phyloP scores from a whole-genome alignment of 2,888 invertebrate species.

The Andrena chrysosceles region DNA sequence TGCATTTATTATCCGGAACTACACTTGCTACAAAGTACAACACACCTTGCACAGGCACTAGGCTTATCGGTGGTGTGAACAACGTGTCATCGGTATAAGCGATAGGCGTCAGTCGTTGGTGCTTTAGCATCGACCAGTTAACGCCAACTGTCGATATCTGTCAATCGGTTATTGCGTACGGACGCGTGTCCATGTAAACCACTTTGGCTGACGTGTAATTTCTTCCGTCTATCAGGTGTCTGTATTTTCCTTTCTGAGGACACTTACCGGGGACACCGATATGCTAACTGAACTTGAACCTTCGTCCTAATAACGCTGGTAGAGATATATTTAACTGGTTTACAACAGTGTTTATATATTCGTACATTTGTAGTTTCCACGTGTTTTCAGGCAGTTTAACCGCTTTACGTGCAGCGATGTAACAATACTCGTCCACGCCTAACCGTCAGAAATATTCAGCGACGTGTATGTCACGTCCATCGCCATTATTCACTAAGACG shows the following conservation, averaged over 20 bases:
- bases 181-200: conserved; percentile 48
- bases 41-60: conserved; percentile 37
- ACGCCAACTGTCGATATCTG: conserved; percentile 70
- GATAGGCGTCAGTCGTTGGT: conserved; percentile 65
- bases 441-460: too few species aligned
- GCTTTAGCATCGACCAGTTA: conserved; percentile 64
- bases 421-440: too few species aligned
- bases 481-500: too few species aligned
- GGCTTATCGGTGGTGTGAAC: conserved; percentile 60
- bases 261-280: background rate
- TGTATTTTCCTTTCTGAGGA: conserved; percentile 19
- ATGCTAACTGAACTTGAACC: background rate
- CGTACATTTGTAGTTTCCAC: too few species aligned
- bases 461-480: too few species aligned
- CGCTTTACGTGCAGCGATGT: too few species aligned
- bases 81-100: conserved; percentile 61
- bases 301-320: too few species aligned
- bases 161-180: conserved; percentile 63
- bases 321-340: background rate
- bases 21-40: conserved; percentile 42
- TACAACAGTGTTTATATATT: background rate
- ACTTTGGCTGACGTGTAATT: conserved; percentile 49
- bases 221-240: conserved; percentile 25
- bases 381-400: too few species aligned
- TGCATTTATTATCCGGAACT: conserved; percentile 6